phyloP scores from a whole-genome alignment of 2,888 invertebrate genomes.

The Nematopogon swammerdamellus region DNA sequence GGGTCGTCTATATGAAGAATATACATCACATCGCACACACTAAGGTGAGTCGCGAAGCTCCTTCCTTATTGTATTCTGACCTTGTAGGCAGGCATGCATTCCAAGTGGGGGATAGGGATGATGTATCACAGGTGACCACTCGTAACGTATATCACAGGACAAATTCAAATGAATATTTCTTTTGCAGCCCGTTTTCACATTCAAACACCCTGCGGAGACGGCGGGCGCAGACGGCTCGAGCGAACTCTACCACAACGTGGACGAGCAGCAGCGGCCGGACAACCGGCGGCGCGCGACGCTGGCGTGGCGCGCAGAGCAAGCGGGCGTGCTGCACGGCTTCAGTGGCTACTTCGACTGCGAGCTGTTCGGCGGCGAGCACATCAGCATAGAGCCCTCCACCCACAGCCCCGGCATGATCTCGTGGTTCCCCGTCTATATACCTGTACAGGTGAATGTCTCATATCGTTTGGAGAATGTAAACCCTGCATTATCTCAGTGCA shows the following conservation, averaged over 20 bases:
- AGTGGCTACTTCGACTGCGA: constrained; percentile 93
- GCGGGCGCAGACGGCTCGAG: constrained; percentile 60
- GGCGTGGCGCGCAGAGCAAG: constrained; percentile 66
- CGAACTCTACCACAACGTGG: constrained; percentile 63
- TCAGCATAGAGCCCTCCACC: constrained; percentile 88
- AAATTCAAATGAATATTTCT: no score
- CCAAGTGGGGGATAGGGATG: no score
- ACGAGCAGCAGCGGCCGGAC: constrained; percentile 64
- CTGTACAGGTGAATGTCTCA: constrained; percentile 69
- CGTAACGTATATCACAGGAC: no score
- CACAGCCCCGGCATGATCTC: constrained; percentile 93
- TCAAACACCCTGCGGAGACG: constrained; percentile 85
- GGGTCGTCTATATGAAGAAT: constrained; percentile 90
- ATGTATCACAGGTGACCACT: no score
- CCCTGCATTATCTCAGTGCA: no score
- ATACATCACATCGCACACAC: constrained; percentile 74
- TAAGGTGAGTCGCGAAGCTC: constrained; percentile 37
- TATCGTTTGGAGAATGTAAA: constrained; percentile 1
- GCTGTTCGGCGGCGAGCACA: constrained; percentile 76
- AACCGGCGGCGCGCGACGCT: constrained; percentile 72
- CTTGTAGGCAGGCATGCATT: no score
- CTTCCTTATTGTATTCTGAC: constrained; percentile 1
- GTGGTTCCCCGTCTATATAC: constrained; percentile 98
- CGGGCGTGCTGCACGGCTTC: constrained; percentile 89
- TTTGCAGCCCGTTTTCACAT: constrained; percentile 78